phyloP scores from a whole-genome alignment of 2,888 invertebrate species.

The Mylabris sibirica region DNA sequence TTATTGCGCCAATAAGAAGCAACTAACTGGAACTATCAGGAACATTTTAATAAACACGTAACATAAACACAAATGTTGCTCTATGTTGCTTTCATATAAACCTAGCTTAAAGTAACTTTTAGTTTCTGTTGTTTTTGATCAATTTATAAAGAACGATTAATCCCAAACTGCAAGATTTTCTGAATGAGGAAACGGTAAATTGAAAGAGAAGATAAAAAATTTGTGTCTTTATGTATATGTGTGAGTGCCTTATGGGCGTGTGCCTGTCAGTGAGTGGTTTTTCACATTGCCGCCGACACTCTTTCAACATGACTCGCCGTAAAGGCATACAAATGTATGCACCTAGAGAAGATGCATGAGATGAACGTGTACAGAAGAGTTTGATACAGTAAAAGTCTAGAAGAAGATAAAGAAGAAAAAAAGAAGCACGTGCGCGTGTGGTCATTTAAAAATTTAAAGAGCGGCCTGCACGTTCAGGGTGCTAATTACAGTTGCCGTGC shows the following conservation, averaged over 20 bases:
- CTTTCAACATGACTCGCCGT: neutral
- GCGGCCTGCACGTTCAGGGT: constrained; percentile 52
- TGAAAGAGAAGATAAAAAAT: neutral
- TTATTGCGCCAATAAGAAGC: too few species aligned
- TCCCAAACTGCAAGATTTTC: constrained; percentile 3
- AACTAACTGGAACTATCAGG: too few species aligned
- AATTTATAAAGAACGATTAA: neutral
- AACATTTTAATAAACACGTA: too few species aligned
- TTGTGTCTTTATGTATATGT: neutral
- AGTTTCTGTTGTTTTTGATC: neutral
- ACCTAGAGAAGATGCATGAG: neutral
- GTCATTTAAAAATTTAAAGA: constrained; percentile 52
- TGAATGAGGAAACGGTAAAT: constrained; percentile 2
- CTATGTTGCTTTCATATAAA: too few species aligned
- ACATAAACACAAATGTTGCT: too few species aligned
- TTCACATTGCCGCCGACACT: neutral
- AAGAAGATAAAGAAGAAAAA: neutral
- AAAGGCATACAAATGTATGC: neutral
- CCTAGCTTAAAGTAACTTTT: constrained; percentile 2
- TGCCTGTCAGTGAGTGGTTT: constrained; percentile 3
- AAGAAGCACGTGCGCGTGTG: constrained; percentile 42
- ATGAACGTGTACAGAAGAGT: neutral
- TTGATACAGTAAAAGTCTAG: neutral
- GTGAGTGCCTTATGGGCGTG: neutral
- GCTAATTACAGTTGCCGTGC: constrained; percentile 54